Conservation (phyloP, 1,140 invertebrate genomes). For the Brachionus sp. region DNA sequence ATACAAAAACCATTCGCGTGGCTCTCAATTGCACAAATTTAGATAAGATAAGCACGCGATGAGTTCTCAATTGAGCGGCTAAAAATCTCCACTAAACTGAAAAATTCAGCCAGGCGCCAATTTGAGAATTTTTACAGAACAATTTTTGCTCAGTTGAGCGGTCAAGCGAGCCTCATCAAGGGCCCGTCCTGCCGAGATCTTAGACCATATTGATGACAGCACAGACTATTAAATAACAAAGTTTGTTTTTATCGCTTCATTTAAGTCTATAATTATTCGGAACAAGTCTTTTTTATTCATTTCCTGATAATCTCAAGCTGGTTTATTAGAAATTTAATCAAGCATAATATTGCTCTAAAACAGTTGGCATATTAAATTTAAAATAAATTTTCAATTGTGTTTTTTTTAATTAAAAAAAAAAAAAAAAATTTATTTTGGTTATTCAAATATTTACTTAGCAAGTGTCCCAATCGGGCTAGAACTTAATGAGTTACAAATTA, state of each 20-base stretch:
- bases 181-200: not conserved
- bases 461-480: not conserved
- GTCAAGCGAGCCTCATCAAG: not conserved
- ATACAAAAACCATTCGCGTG: not conserved
- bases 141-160: no score
- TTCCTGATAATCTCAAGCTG: constrained; percentile 27
- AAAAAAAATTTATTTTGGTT: not conserved
- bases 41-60: not conserved
- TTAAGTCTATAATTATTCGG: constrained; percentile 7
- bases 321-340: constrained; percentile 16
- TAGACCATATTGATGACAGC: not conserved
- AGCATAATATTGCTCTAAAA: not conserved
- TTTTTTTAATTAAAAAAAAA: not conserved
- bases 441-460: constrained; percentile 13
- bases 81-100: no score
- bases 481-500: not conserved
- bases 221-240: not conserved
- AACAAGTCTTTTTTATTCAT: constrained; percentile 5
- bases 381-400: not conserved
- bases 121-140: no score
- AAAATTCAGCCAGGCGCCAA: no score
- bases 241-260: not conserved
- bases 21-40: not conserved
- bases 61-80: not conserved
- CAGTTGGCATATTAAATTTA: not conserved